Evolutionary conservation across 2,888 invertebrate species (phyloP).

Genomic region (Blastobasis adustella): DNA sequence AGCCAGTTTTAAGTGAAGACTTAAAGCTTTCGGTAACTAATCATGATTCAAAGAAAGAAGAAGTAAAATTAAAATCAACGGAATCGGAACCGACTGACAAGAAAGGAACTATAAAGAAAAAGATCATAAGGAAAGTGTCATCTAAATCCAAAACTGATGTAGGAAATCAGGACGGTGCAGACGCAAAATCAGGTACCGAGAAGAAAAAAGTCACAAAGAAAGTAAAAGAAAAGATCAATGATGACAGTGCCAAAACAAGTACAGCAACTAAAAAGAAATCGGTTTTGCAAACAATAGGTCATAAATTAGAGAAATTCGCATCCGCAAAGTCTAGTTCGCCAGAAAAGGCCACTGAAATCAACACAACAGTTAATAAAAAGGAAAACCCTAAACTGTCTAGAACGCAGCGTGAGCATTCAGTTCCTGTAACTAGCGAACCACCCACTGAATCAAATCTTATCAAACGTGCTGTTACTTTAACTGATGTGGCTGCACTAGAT

Average conservation of each 20-base stretch:
- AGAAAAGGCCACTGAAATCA: constrained; percentile 56
- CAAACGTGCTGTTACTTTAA: constrained; percentile 82
- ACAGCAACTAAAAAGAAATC: constrained; percentile 75
- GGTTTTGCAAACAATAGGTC: constrained; percentile 84
- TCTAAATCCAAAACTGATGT: constrained; percentile 63
- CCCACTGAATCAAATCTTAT: constrained; percentile 79
- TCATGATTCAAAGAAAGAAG: constrained; percentile 36
- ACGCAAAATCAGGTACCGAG: constrained; percentile 40
- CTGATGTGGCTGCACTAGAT: constrained; percentile 75
- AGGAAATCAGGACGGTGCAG: constrained; percentile 36
- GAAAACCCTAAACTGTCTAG: constrained; percentile 66
- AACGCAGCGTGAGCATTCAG: constrained; percentile 79
- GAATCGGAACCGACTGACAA: constrained; percentile 47
- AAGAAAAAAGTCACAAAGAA: constrained; percentile 64
- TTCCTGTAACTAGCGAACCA: constrained; percentile 70
- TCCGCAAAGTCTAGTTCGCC: constrained; percentile 67
- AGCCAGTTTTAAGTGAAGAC: constrained; percentile 25
- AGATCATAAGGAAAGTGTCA: constrained; percentile 61
- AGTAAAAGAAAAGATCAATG: constrained; percentile 48
- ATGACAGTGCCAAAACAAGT: constrained; percentile 40
- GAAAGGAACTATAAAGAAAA: constrained; percentile 62
- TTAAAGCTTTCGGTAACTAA: constrained; percentile 36
- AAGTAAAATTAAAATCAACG: constrained; percentile 27
- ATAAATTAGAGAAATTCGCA: constrained; percentile 82
- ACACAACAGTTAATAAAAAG: constrained; percentile 32